A percentile compares a stretch with the other conserved stretches of the same genome.
Evolutionary conservation across 2,797 vertebrate species (phyloP).

Genomic region (Acipenser oxyrinchus): DNA sequence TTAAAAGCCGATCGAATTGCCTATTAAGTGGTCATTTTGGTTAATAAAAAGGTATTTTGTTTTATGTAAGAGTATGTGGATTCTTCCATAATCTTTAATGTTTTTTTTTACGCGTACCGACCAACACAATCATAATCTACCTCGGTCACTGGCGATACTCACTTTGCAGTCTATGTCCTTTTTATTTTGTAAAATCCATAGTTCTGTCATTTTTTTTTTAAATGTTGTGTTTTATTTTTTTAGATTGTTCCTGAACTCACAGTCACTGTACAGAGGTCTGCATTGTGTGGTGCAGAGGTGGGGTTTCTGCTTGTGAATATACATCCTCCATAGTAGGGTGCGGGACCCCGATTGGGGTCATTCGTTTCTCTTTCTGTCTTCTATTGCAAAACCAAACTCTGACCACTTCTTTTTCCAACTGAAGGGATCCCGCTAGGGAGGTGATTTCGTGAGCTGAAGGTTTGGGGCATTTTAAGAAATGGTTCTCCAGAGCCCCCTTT

Average conservation of each 20-base stretch:
- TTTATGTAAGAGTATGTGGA: constrained; percentile 56
- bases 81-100: constrained; percentile 38
- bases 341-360: constrained; percentile 91
- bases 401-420: constrained; percentile 98
- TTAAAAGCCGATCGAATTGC: constrained; percentile 45
- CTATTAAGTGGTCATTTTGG: constrained; percentile 48
- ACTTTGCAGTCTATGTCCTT: constrained; percentile 45
- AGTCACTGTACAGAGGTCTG: constrained; percentile 93
- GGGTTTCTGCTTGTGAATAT: constrained; percentile 89
- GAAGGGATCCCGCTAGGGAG: constrained; percentile 87
- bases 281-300: constrained; percentile 84
- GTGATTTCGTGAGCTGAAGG: constrained; percentile 97
- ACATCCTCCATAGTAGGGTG: constrained; percentile 97
- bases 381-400: constrained; percentile 99
- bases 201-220: constrained; percentile 42
- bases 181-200: constrained; percentile 65
- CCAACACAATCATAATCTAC: constrained; percentile 37
- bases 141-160: constrained; percentile 48
- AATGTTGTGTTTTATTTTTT: constrained; percentile 34
- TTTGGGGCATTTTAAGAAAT: constrained; percentile 98
- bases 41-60: constrained; percentile 61
- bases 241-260: constrained; percentile 56
- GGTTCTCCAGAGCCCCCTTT: constrained; percentile 95
- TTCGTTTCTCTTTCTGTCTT: constrained; percentile 98
- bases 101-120: constrained; percentile 33